These are phyloP conservation scores for Malurus splendens DNA, from an alignment of 2,797 vertebrate genomes.

Conservation along the genomic window DNA sequence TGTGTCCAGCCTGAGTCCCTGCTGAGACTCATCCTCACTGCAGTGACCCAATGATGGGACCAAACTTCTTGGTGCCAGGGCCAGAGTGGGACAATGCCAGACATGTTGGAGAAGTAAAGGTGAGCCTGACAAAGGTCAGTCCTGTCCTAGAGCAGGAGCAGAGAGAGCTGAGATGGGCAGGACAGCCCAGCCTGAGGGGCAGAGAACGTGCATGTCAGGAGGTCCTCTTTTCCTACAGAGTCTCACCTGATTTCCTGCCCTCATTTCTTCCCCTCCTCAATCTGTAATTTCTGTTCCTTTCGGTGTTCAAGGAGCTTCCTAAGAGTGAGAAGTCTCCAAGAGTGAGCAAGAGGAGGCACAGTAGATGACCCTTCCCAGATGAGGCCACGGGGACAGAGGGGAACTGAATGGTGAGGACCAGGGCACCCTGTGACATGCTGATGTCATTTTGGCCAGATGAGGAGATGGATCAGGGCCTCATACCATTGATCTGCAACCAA, in stretches of 20 bases:
- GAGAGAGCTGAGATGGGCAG: background rate
- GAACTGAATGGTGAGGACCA: background rate
- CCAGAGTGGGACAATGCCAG: background rate
- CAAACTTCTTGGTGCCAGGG: background rate
- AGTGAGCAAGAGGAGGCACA: background rate
- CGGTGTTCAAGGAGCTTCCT: background rate
- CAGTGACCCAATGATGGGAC: fast-evolving
- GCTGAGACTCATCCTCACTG: background rate
- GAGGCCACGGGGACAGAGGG: fast-evolving
- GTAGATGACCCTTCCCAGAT: background rate
- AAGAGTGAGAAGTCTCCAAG: background rate
- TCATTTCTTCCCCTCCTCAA: background rate
- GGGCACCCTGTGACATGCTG: fast-evolving
- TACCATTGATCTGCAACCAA: background rate
- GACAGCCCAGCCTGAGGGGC: background rate
- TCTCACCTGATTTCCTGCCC: background rate
- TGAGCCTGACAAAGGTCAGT: background rate
- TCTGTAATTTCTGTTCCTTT: background rate
- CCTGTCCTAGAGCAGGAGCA: background rate
- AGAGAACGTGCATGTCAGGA: fast-evolving
- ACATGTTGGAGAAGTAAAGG: background rate
- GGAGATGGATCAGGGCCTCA: background rate
- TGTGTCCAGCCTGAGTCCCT: background rate
- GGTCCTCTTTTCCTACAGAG: background rate
- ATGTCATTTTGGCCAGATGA: background rate